Evolutionary conservation across 2,888 invertebrate genomes (phyloP).

Genomic region (Drosophila melanosoma): DNA sequence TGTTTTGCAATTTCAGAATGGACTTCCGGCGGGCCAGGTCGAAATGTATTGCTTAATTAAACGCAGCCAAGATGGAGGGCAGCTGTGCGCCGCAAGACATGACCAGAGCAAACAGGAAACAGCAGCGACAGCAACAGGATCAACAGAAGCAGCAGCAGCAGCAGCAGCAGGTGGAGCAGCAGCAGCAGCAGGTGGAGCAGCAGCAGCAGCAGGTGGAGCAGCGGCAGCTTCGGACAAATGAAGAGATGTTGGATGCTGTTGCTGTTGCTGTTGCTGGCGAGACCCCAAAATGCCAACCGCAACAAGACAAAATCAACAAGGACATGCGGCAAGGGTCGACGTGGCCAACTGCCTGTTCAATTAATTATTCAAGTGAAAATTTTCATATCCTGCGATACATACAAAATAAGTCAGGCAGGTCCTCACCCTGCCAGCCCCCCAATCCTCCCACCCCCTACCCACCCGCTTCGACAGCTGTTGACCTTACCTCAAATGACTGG

Average conservation of each 20-base stretch:
- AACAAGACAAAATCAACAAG: conserved; percentile 66
- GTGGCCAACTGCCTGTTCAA: conserved; percentile 60
- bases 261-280: conserved; percentile 9
- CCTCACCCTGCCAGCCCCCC: conserved; percentile 1
- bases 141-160: neutral
- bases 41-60: conserved; percentile 66
- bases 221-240: conserved; percentile 22
- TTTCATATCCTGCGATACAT: conserved; percentile 78
- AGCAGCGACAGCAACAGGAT: conserved; percentile 3
- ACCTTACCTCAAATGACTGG: conserved; percentile 70
- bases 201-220: neutral
- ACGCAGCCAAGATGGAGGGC: conserved; percentile 31
- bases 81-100: conserved; percentile 56
- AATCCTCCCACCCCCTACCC: neutral
- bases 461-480: conserved; percentile 71
- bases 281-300: conserved; percentile 57
- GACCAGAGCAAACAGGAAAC: conserved; percentile 44
- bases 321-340: conserved; percentile 45
- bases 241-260: conserved; percentile 19
- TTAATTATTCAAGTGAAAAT: conserved; percentile 83
- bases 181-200: conserved; percentile 6
- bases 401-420: conserved; percentile 75
- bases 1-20: conserved; percentile 34
- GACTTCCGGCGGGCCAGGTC: conserved; percentile 35
- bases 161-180: neutral